A percentile compares a stretch with the other conserved stretches of the same genome.
These are phyloP conservation scores for Clunio marinus DNA, from an alignment of 2,888 invertebrate species.

Conservation along the genomic window DNA sequence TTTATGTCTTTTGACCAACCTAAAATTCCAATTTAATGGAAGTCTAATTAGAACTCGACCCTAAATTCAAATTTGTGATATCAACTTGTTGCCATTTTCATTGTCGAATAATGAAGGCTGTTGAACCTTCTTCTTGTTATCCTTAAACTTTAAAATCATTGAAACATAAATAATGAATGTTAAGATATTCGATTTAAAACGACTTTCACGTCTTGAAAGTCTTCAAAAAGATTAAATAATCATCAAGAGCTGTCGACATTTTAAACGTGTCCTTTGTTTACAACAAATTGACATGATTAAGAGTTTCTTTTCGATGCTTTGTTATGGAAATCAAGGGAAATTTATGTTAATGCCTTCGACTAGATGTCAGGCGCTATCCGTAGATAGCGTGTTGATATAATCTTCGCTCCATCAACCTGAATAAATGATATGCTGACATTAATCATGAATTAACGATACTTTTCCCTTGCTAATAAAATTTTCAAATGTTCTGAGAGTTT, in stretches of 20 bases:
- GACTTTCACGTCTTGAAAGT: background rate
- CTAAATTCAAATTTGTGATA: background rate
- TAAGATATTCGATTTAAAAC: background rate
- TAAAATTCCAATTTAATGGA: background rate
- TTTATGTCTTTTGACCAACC: background rate
- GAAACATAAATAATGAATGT: too few species aligned
- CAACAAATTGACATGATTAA: too few species aligned
- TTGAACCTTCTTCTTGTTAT: background rate
- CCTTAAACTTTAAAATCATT: too few species aligned
- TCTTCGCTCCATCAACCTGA: too few species aligned
- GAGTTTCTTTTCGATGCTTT: background rate
- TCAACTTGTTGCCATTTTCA: constrained; percentile 5
- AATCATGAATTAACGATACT: too few species aligned
- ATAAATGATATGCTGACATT: too few species aligned
- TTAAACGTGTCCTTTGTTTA: background rate
- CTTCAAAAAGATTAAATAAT: background rate
- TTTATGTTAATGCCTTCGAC: too few species aligned
- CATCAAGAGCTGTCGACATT: background rate
- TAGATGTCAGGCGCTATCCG: too few species aligned
- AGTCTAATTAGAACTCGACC: background rate
- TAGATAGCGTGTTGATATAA: too few species aligned
- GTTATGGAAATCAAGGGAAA: too few species aligned
- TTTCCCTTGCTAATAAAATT: too few species aligned
- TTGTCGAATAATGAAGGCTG: background rate
- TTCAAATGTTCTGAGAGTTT: too few species aligned